A percentile compares a stretch with the other conserved stretches of the same genome.
Conservation (phyloP, 2,888 invertebrate species). For the Tiliacea citrago region DNA sequence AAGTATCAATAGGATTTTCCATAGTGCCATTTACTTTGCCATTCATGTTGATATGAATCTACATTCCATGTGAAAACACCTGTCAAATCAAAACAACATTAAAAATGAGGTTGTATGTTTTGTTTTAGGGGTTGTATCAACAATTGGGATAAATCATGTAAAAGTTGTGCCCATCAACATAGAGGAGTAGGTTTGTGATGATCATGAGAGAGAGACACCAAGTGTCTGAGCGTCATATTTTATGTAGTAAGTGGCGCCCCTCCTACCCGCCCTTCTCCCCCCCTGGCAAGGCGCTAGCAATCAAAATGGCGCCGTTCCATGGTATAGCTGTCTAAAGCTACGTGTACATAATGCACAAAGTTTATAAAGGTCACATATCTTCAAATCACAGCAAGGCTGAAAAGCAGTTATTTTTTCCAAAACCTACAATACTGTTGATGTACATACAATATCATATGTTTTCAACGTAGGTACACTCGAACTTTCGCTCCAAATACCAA, state of each 20-base stretch:
- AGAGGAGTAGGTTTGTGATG: conserved; percentile 61
- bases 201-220: conserved; percentile 74
- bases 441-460: conserved; percentile 52
- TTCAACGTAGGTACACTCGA: conserved; percentile 31
- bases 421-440: conserved; percentile 42
- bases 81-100: conserved; percentile 78
- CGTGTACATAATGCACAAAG: conserved; percentile 79
- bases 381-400: conserved; percentile 54
- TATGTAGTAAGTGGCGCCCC: conserved; percentile 79
- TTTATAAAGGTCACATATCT: conserved; percentile 71
- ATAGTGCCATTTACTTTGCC: conserved; percentile 83
- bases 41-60: conserved; percentile 81
- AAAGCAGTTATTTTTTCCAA: conserved; percentile 24
- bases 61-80: conserved; percentile 81
- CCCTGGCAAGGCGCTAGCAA: conserved; percentile 86
- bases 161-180: conserved; percentile 19
- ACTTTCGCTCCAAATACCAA: conserved; percentile 55
- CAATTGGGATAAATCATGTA: conserved; percentile 38
- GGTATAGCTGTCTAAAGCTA: conserved; percentile 81
- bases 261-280: conserved; percentile 79
- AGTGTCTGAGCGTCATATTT: conserved; percentile 82
- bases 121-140: conserved; percentile 47
- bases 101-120: conserved; percentile 75
- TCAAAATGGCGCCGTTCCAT: conserved; percentile 88
- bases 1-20: conserved; percentile 79